These are phyloP conservation scores for Neoarius graeffei DNA, from an alignment of 2,113 vertebrate genomes.

Conservation along the genomic window DNA sequence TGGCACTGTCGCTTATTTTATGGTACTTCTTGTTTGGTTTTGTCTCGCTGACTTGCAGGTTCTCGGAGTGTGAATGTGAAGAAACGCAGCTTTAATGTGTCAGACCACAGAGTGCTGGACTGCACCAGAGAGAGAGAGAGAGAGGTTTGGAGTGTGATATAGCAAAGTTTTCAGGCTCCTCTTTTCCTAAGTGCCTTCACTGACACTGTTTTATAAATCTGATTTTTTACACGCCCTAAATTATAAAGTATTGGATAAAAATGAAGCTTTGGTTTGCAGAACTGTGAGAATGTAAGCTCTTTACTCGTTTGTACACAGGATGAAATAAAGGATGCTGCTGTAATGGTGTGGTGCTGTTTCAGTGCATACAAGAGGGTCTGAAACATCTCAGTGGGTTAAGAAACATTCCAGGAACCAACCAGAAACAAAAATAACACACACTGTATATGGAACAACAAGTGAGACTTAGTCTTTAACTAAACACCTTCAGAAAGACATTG, in stretches of 20 bases:
- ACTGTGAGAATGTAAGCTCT: background rate
- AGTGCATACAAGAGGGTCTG: background rate
- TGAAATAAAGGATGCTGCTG: background rate
- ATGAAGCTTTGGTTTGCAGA: background rate
- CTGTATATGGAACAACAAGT: background rate
- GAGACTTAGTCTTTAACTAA: background rate
- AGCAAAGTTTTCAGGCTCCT: background rate
- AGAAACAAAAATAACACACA: background rate
- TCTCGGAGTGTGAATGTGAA: background rate
- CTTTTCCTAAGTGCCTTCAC: slow-evolving; percentile 11
- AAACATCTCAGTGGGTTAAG: background rate
- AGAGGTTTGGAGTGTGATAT: background rate
- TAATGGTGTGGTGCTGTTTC: background rate
- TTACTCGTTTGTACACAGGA: background rate
- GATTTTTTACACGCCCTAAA: background rate
- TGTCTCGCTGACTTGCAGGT: background rate
- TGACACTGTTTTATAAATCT: background rate
- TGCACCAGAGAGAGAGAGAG: background rate
- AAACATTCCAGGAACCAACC: background rate
- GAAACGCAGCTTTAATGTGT: background rate
- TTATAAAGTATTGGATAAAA: background rate
- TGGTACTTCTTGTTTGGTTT: background rate
- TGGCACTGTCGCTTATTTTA: background rate
- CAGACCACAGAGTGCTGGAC: background rate
- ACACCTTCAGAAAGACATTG: too few relatives aligned